Evolutionary conservation across 1,140 invertebrate genomes (phyloP).

Genomic region (Drosophila ananassae): DNA sequence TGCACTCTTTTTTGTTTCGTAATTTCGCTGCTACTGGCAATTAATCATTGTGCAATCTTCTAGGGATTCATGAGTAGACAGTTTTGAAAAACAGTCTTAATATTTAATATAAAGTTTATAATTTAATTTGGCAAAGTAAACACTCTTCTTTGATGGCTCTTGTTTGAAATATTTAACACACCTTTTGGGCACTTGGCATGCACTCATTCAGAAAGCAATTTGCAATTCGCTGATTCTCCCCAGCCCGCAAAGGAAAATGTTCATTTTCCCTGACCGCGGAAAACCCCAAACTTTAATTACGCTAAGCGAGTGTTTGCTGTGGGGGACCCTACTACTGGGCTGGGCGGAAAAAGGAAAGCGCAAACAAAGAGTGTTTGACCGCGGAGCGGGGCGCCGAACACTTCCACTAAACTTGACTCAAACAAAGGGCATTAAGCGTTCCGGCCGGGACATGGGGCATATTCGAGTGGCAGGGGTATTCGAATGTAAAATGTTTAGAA

Average conservation of each 20-base stretch:
- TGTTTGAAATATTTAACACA: conserved; percentile 6
- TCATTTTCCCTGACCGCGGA: conserved; percentile 28
- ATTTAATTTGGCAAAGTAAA: background rate
- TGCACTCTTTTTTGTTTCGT: conserved; percentile 11
- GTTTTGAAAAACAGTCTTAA: background rate
- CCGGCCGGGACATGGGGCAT: conserved; percentile 35
- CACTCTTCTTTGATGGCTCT: background rate
- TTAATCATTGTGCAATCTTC: conserved; percentile 37
- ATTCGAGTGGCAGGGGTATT: background rate
- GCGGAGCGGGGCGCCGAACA: conserved; percentile 29
- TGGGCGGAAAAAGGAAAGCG: conserved; percentile 36
- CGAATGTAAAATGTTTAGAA: conserved; percentile 70
- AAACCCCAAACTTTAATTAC: conserved; percentile 74
- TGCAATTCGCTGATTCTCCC: conserved; percentile 31
- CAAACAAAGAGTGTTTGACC: conserved; percentile 62
- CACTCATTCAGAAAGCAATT: conserved; percentile 17
- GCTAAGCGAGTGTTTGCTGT: conserved; percentile 59
- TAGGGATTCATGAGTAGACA: conserved; percentile 9
- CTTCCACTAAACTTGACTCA: conserved; percentile 71
- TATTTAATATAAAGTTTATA: too few species aligned
- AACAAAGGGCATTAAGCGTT: conserved; percentile 68
- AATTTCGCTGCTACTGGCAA: conserved; percentile 13
- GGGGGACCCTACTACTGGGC: conserved; percentile 2
- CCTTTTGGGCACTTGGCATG: conserved; percentile 9
- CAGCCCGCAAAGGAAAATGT: conserved; percentile 21